These are phyloP conservation scores for Tyto alba DNA, from an alignment of 2,113 vertebrate species.

Conservation along the genomic window DNA sequence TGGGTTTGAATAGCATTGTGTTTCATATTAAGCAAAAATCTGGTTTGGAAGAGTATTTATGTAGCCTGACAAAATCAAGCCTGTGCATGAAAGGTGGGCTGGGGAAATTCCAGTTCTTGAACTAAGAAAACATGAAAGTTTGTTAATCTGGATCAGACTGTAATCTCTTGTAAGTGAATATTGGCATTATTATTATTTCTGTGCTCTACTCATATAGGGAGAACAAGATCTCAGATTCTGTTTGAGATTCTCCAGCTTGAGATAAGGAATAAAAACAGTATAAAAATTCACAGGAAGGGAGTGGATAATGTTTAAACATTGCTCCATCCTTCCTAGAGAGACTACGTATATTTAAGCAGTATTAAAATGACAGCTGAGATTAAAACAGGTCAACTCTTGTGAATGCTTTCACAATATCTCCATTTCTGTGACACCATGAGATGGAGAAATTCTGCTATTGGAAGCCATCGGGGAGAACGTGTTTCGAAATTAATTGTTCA, in stretches of 20 bases:
- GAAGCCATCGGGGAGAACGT: background rate
- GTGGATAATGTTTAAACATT: conserved; percentile 2
- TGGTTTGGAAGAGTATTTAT: background rate
- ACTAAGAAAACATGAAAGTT: background rate
- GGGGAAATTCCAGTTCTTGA: background rate
- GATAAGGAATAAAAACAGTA: background rate
- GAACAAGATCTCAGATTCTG: background rate
- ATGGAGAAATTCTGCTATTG: background rate
- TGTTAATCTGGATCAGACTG: accelerated
- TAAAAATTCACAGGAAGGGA: conserved; percentile 6
- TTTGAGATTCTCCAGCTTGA: conserved; percentile 1
- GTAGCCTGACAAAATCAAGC: background rate
- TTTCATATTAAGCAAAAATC: background rate
- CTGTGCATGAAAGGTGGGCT: background rate
- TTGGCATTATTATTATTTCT: background rate
- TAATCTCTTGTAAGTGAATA: background rate
- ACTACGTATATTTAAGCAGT: background rate
- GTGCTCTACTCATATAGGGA: background rate
- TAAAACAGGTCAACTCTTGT: background rate
- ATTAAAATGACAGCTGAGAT: conserved; percentile 24
- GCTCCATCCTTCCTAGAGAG: conserved; percentile 43
- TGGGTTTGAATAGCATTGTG: background rate
- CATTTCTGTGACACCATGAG: background rate
- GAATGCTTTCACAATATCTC: conserved; percentile 35
- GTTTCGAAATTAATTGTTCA: background rate